Base-by-base conservation (phyloP, 2,797 vertebrate species). In the Erpetoichthys calabaricus region DNA sequence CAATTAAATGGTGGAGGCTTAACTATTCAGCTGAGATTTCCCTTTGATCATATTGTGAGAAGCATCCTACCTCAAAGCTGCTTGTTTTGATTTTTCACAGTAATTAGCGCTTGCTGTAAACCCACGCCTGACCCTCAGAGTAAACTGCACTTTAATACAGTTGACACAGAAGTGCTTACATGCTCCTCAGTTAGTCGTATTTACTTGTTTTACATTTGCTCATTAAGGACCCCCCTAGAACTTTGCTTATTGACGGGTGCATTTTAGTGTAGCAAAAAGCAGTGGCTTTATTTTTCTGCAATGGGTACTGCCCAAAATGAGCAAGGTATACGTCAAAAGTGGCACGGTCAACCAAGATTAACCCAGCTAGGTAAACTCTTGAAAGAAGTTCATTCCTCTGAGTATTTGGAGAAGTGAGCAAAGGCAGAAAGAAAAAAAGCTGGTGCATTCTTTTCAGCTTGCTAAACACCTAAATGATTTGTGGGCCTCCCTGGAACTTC, bases 21-120 rank as follows among this genome's bases (percentile, higher is more conserved):
- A 75, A 65, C 77, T 82, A 78, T 81, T 83, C 79, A 76, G 64
- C 65, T 70, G 77, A 82, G 79, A 80, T 67, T 67, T 4, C 56
- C 67, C 81, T 86, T 87, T 86, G 82, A 86, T 86, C 79, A 81
- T 71, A 67, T 70, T 77, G 66, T 80, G 76, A 81, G 80, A 84
- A 81, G 71, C 80, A 80, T 75, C 74, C 70, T 79, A 81, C 74
- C 78, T 78, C 80, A 80, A 80, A 85, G 75, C 74, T 70, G 67
- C 4, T 25, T 67, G 71, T 78, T 86, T 83, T 80, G 74, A 80
- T 80, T 83, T 73, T 78, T 81, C 59, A 70, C 68, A 61, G 73
- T 84, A 83, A 85, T 85, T 81, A 82, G 77, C 76, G 70, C 72
- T 84, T 81, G 82, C 82, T 82, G 75, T 81, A 78, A 82, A 80